Evolutionary conservation across 2,888 invertebrate genomes (phyloP), one percentile per base, ranked within the genome.

Genomic region (Lithophane semibrunnea): DNA sequence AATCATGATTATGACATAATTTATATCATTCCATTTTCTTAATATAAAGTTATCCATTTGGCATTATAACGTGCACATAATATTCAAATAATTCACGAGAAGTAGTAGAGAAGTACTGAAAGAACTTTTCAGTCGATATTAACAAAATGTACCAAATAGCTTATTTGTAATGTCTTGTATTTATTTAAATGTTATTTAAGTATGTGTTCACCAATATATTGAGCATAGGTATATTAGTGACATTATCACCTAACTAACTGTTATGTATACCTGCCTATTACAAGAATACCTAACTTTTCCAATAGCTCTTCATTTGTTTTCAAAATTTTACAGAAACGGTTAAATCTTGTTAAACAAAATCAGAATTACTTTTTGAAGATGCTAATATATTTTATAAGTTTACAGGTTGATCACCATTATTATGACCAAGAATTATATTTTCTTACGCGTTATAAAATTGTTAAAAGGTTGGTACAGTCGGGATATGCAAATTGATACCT

Each of bases 121-220:
- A 69, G 49, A 37, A 18, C n/a, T 66, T 69, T 56, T 77, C 79
- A 67, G 76, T 67, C 70, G 68, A 63, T 79, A 64, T 66, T 77
- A 69, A 80, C 65, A 79, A 80, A 81, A 73, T 72, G 80, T 86
- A 87, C 86, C 84, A 86, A 87, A 85, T 85, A 84, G 77, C 70
- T 83, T 73, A 72, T 69, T 86, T 84, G 63, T 86, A 77, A 80
- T 76, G 71, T 77, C 68, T 77, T 84, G 60, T 85, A 82, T 77
- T 77, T 85, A 82, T 77, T 77, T 83, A 69, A 77, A 73, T 84
- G 29, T 75, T 83, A 63, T 80, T 7, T 63, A 73, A 37, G 37
- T 37, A 37, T 73, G 54, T 77, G 76, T 75, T 77, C 52, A 71
- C 72, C 54, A 64, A 44, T 63, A 42, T 61, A 72, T 76, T 60